Conservation (phyloP, 2,797 vertebrate genomes). For the Lepus townsendii region DNA sequence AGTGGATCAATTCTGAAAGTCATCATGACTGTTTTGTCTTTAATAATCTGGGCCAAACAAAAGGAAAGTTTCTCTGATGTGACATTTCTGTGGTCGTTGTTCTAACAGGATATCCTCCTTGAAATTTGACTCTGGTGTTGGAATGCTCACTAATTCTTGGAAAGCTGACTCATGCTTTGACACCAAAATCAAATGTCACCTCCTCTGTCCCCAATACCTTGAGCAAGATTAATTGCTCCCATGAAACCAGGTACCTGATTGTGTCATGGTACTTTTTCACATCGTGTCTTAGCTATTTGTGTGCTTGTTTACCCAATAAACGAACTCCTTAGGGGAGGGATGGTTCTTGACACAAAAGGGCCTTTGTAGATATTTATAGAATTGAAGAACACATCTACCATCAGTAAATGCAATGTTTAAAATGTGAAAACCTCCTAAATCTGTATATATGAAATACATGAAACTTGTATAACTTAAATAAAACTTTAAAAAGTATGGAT, state of each 20-base stretch:
- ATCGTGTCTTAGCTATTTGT: neutral
- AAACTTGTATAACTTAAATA: no score
- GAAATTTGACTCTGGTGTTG: constrained; percentile 60
- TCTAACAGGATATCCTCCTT: constrained; percentile 44
- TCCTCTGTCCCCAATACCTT: neutral
- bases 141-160: constrained; percentile 37
- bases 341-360: neutral
- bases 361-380: neutral
- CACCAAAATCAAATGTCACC: constrained; percentile 35
- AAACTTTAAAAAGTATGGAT: neutral
- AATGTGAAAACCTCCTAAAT: neutral
- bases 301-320: constrained; percentile 40
- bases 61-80: constrained; percentile 58
- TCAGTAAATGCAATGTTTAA: neutral
- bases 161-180: constrained; percentile 65
- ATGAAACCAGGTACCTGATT: constrained; percentile 1
- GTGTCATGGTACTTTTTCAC: neutral
- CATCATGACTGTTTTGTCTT: constrained; percentile 66
- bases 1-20: constrained; percentile 67
- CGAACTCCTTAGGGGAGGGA: neutral
- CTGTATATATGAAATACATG: no score
- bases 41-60: constrained; percentile 52
- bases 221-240: constrained; percentile 36
- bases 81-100: constrained; percentile 53
- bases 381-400: neutral